Evolutionary conservation across 2,113 vertebrate genomes (phyloP), one percentile per base, ranked within the genome.

Genomic region (Orientallactaga bullata): DNA sequence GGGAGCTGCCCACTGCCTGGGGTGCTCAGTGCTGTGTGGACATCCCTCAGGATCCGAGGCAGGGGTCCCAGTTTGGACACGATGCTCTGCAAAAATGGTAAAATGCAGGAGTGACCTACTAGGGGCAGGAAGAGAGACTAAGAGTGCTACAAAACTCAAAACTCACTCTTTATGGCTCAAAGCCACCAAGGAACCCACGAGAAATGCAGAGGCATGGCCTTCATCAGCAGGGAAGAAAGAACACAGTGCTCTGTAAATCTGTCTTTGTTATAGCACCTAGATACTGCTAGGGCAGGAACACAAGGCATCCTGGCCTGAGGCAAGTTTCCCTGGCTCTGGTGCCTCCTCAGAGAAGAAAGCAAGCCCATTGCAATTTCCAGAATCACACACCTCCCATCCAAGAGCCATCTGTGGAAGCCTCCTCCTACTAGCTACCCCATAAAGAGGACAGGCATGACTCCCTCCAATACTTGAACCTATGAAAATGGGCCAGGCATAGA

Each of bases 31-130:
- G 99, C 99, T 0, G 98, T 96, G 97, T 98, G 99, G 35, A 99
- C 99, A 0, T 99, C 99, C 90, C 99, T 98, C 93, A 99, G 98
- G 94, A 99, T 99, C 88, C 99, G 98, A 81, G 99, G 99, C 96
- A 99, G 98, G 21, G 99, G 99, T 5, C 99, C 99, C 20, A 99
- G 99, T 87, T 99, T 99, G 7, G 98, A 98, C 30, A 99, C 97
- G 3, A 98, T 98, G 94, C 97, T 98, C 99, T 99, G 97, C 28
- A 65, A 37, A 94, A 89, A 90, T 3, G 17, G 66, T 42, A 68
- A 85, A 85, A 87, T 42, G 55, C n/a, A 93, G 74, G 18, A 26
- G 20, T 96, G 74, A 97, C 26, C 69, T 37, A 16, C 10, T 32
- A 65, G 78, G 60, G 81, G n/a, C 12, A 9, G 26, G 71, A 12